phyloP scores from a whole-genome alignment of 53 echinoderm and acorn worm genomes.

The Holothuria scabra region DNA sequence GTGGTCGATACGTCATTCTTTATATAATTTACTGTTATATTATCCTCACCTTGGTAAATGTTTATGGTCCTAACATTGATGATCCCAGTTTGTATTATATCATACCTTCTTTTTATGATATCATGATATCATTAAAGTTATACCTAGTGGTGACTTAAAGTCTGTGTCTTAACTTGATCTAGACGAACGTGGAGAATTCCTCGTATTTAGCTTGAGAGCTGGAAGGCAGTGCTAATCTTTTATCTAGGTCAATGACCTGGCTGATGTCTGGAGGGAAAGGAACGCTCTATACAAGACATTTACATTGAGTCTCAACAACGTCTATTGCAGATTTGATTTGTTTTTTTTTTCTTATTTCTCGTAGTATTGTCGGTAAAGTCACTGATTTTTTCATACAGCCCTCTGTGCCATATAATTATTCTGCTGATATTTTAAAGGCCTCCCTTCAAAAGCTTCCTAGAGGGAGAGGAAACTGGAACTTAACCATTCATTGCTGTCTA shows the following conservation, averaged over 20 bases:
- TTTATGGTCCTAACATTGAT: background rate
- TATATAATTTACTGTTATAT: background rate
- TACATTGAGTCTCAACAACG: slow-evolving; percentile 5
- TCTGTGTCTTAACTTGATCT: background rate
- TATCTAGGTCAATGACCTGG: background rate
- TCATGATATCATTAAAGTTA: background rate
- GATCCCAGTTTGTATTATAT: background rate
- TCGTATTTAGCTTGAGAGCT: background rate
- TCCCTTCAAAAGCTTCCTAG: too few species aligned
- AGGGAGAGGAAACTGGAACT: too few species aligned
- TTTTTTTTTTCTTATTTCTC: slow-evolving; percentile 15
- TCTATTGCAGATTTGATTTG: slow-evolving; percentile 12
- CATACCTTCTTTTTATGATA: background rate
- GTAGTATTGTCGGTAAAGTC: background rate
- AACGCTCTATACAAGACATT: background rate
- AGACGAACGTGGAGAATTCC: background rate
- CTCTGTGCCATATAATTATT: too few species aligned
- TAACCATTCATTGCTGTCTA: too few species aligned
- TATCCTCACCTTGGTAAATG: background rate
- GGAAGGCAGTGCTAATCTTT: background rate
- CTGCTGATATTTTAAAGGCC: too few species aligned
- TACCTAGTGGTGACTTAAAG: background rate
- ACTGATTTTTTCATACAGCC: background rate
- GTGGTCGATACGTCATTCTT: background rate
- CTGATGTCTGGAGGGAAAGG: slow-evolving; percentile 25